Percentiles rank a stretch among this genome's conserved stretches.
Conservation (phyloP, 2,113 vertebrate genomes). For the Pelvicachromis taeniatus region DNA sequence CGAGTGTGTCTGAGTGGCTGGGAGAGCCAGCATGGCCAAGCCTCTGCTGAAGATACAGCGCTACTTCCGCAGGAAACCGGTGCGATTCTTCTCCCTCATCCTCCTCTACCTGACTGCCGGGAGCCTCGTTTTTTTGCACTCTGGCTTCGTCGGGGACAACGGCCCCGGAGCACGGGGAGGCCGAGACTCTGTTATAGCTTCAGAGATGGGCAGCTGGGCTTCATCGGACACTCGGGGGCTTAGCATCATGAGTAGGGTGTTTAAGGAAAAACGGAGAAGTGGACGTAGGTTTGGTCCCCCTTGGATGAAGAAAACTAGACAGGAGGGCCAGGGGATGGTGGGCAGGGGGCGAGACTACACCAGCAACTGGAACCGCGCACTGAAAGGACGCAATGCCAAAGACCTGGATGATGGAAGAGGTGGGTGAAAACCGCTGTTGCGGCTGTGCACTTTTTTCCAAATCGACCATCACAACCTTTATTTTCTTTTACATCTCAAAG, state of each 20-base stretch:
- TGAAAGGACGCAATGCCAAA: slow-evolving; percentile 76
- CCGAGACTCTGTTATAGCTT: slow-evolving; percentile 48
- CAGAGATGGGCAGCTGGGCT: slow-evolving; percentile 31
- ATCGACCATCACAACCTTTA: not conserved
- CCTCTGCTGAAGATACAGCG: slow-evolving; percentile 88
- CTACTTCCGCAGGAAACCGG: slow-evolving; percentile 86
- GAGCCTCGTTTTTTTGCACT: slow-evolving; percentile 89
- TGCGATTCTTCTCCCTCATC: slow-evolving; percentile 91
- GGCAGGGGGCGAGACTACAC: slow-evolving; percentile 72
- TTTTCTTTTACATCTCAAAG: not conserved
- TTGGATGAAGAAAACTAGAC: slow-evolving; percentile 78
- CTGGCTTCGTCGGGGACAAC: slow-evolving; percentile 79
- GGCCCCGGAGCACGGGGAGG: slow-evolving; percentile 35
- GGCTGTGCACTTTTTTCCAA: not conserved
- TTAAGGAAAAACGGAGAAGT: slow-evolving; percentile 62
- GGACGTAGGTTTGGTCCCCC: slow-evolving; percentile 72
- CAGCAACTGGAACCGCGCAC: slow-evolving; percentile 75
- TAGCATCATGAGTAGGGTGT: slow-evolving; percentile 74
- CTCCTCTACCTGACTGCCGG: slow-evolving; percentile 90
- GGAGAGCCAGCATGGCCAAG: slow-evolving; percentile 83
- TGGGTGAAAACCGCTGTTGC: slow-evolving; percentile 58
- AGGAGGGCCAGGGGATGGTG: slow-evolving; percentile 51
- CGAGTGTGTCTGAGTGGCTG: slow-evolving; percentile 39
- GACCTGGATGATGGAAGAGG: slow-evolving; percentile 89
- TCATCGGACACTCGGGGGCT: slow-evolving; percentile 69